These are phyloP conservation scores for Alviniconcha strummeri DNA, from an alignment of 2,888 invertebrate genomes.

Conservation along the genomic window DNA sequence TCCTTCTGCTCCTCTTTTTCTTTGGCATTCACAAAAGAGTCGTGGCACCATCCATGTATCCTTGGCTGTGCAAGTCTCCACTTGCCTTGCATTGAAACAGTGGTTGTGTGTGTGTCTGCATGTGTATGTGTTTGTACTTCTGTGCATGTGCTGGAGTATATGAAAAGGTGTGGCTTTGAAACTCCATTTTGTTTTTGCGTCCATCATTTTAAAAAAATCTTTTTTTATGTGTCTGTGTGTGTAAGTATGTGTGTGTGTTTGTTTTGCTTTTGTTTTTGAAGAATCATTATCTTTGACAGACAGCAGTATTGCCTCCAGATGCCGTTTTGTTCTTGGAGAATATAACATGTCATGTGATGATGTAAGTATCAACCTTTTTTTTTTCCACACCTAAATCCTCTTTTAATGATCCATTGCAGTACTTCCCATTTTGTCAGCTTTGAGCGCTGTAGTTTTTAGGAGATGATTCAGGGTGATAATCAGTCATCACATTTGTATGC, in stretches of 20 bases:
- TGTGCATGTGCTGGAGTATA: too few relatives aligned
- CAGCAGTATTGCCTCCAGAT: slow-evolving; percentile 88
- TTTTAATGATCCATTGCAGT: background rate
- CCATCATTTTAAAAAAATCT: too few relatives aligned
- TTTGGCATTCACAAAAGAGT: slow-evolving; percentile 96
- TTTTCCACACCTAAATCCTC: too few relatives aligned
- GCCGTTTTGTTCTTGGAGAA: slow-evolving; percentile 91
- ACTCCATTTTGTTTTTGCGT: too few relatives aligned
- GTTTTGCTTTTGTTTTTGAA: background rate
- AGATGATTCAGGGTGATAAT: too few relatives aligned
- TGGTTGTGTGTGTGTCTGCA: background rate
- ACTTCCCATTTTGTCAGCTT: too few relatives aligned
- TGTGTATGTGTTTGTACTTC: background rate
- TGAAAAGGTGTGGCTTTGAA: too few relatives aligned
- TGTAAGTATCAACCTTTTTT: slow-evolving; percentile 65
- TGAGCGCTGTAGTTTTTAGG: too few relatives aligned
- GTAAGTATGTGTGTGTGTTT: background rate
- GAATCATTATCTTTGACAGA: slow-evolving; percentile 20
- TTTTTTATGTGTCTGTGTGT: too few relatives aligned
- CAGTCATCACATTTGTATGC: too few relatives aligned
- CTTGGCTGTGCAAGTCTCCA: slow-evolving; percentile 41
- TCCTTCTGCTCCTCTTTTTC: slow-evolving; percentile 87
- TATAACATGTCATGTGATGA: slow-evolving; percentile 99
- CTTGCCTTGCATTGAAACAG: too few relatives aligned
- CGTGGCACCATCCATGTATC: slow-evolving; percentile 84